Percentiles rank a stretch among this genome's conserved stretches.
These are phyloP conservation scores for Halictus quadricinctus DNA, from an alignment of 2,888 invertebrate species.

Conservation along the genomic window DNA sequence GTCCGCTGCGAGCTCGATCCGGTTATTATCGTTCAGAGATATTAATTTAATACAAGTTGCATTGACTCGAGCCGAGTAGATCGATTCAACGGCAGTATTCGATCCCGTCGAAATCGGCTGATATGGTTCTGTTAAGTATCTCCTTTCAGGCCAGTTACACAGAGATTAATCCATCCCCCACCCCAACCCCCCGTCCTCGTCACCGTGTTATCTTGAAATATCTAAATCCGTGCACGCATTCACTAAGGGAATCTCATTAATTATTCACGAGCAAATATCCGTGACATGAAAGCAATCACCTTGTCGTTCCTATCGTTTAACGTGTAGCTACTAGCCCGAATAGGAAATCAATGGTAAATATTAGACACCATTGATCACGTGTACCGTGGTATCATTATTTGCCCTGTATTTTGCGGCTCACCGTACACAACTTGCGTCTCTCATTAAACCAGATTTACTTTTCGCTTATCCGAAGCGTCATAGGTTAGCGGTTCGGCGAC, in stretches of 20 bases:
- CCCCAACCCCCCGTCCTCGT: constrained; percentile 8
- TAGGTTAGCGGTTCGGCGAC: neutral
- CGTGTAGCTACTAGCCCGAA: constrained; percentile 46
- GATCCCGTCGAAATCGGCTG: neutral
- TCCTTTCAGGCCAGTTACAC: constrained; percentile 3
- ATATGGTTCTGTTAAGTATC: constrained; percentile 18
- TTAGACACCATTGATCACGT: constrained; percentile 57
- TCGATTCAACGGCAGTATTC: neutral
- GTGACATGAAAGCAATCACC: constrained; percentile 66
- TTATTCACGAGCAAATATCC: constrained; percentile 74
- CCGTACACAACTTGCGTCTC: constrained; percentile 28
- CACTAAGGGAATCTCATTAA: constrained; percentile 69
- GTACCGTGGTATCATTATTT: constrained; percentile 54
- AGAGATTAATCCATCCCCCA: neutral
- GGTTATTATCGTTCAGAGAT: neutral
- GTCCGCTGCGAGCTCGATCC: neutral
- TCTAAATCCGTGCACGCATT: constrained; percentile 62
- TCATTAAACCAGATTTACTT: constrained; percentile 38
- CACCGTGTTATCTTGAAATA: constrained; percentile 56
- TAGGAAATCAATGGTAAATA: constrained; percentile 65
- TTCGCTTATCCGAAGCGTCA: constrained; percentile 2
- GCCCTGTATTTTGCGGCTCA: constrained; percentile 25
- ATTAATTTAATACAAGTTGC: neutral
- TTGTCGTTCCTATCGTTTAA: constrained; percentile 66
- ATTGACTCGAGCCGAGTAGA: neutral